Percentiles rank a stretch among this genome's conserved stretches.
phyloP scores from a whole-genome alignment of 2,113 vertebrate species.

The Leptodactylus fuscus region DNA sequence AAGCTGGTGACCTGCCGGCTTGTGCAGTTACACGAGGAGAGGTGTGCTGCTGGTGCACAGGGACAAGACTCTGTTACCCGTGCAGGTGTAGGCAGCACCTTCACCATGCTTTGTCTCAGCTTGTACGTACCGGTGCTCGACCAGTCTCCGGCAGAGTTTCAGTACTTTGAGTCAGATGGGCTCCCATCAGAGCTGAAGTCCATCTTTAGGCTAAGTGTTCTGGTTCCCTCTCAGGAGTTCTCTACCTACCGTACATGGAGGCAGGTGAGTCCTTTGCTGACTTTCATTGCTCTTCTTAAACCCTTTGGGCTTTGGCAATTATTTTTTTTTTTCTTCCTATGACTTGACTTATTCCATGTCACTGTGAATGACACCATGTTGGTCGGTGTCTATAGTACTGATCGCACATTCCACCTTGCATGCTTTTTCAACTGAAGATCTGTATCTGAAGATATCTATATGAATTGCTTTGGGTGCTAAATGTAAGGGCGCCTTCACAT shows the following conservation, averaged over 20 bases:
- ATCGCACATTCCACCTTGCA: no score
- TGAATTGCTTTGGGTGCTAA: no score
- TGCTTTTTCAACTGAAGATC: no score
- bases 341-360: no score
- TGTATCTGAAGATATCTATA: no score
- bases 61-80: not conserved
- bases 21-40: conserved; percentile 66
- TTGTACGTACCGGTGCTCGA: conserved; percentile 85
- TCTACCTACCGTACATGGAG: conserved; percentile 90
- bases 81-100: conserved; percentile 38
- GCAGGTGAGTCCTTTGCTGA: conserved; percentile 71
- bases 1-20: conserved; percentile 67
- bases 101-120: conserved; percentile 88
- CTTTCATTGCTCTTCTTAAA: no score
- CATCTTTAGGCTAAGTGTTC: conserved; percentile 88
- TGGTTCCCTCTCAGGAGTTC: conserved; percentile 91
- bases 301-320: no score
- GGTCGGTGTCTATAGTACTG: no score
- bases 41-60: not conserved
- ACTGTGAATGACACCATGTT: no score
- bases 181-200: conserved; percentile 89
- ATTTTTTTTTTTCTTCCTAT: no score
- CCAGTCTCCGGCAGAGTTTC: conserved; percentile 82
- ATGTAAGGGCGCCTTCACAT: no score
- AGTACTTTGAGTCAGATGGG: conserved; percentile 92